A percentile compares a stretch with the other conserved stretches of the same genome.
Evolutionary conservation across 2,888 invertebrate genomes (phyloP).

Genomic region (Eucriotettix oculatus): DNA sequence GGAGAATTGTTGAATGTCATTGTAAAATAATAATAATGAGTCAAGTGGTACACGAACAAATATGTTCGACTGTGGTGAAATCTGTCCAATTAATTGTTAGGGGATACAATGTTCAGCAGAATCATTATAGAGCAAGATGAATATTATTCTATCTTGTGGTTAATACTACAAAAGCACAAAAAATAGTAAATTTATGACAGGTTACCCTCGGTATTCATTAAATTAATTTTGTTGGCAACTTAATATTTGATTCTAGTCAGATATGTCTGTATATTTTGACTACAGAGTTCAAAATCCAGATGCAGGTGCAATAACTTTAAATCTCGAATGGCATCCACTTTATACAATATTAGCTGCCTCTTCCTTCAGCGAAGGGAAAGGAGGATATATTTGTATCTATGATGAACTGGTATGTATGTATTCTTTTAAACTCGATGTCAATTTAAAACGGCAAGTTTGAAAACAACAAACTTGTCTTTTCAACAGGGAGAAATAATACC

Average conservation of each 20-base stretch:
- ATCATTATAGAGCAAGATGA: too few relatives aligned
- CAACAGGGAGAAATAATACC: conserved; percentile 55
- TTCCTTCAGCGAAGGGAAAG: conserved; percentile 72
- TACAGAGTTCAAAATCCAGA: conserved; percentile 64
- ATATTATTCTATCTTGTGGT: not conserved
- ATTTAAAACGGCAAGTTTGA: too few relatives aligned
- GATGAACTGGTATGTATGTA: conserved; percentile 51
- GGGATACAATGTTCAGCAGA: too few relatives aligned
- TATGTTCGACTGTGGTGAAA: too few relatives aligned
- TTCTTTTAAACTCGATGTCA: not conserved
- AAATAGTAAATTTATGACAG: not conserved
- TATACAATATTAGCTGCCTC: conserved; percentile 71
- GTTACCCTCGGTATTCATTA: too few relatives aligned
- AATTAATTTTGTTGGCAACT: too few relatives aligned
- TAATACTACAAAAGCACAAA: not conserved
- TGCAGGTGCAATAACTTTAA: conserved; percentile 59
- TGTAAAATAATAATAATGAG: too few relatives aligned
- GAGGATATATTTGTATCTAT: conserved; percentile 75
- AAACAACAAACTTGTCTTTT: not conserved
- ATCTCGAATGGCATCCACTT: conserved; percentile 67
- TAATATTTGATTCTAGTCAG: not conserved
- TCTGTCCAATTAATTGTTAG: too few relatives aligned
- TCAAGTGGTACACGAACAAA: too few relatives aligned
- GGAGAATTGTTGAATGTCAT: not conserved
- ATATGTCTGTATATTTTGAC: conserved; percentile 72